Conservation (phyloP, 2,888 invertebrate species). For the Dioctria linearis region DNA sequence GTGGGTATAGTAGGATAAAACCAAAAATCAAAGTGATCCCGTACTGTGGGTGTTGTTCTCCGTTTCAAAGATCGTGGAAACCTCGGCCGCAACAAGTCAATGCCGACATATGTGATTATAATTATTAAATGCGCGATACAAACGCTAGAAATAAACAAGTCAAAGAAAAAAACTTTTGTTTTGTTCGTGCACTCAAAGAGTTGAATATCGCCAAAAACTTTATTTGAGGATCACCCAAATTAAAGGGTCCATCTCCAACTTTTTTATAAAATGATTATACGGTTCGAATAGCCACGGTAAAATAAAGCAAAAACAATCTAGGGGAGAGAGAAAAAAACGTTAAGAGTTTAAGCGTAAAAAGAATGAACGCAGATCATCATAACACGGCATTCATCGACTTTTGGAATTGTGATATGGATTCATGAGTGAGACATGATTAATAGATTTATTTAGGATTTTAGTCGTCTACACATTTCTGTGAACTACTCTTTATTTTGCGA, state of each 20-base stretch:
- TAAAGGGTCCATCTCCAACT: constrained; percentile 56
- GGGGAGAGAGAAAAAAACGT: no score
- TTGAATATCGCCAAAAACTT: constrained; percentile 35
- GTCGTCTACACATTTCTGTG: neutral
- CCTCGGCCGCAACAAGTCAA: constrained; percentile 51
- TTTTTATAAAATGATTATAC: constrained; percentile 58
- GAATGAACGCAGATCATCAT: constrained; percentile 15
- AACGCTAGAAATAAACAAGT: constrained; percentile 53
- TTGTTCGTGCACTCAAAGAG: constrained; percentile 20
- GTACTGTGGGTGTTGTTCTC: constrained; percentile 44
- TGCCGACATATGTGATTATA: constrained; percentile 59
- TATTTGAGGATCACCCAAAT: constrained; percentile 58
- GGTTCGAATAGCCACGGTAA: constrained; percentile 50
- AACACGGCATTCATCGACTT: neutral
- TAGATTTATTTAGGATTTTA: neutral
- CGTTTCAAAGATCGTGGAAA: constrained; percentile 48
- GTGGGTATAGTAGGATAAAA: neutral
- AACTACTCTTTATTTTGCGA: neutral
- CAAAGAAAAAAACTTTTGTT: constrained; percentile 20
- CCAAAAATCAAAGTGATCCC: constrained; percentile 38
- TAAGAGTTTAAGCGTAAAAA: constrained; percentile 23
- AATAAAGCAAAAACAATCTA: neutral
- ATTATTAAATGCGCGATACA: constrained; percentile 54
- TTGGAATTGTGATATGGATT: constrained; percentile 2
- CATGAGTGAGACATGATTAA: neutral